Evolutionary conservation across 2,797 vertebrate genomes (phyloP).

Genomic region (Brachymystax lenok): DNA sequence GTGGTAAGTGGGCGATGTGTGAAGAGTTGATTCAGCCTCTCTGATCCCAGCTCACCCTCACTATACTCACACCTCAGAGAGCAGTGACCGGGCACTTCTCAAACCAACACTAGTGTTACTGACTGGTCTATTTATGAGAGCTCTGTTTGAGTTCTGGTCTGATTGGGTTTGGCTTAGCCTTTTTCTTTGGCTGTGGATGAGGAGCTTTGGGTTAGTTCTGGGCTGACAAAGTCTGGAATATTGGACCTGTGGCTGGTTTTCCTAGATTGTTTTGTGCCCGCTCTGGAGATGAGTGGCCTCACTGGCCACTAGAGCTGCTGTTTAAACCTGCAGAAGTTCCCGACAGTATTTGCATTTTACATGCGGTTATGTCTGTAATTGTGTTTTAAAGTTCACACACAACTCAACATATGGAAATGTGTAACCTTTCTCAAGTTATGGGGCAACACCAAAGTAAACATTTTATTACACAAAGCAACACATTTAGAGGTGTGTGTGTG

Average conservation of each 20-base stretch:
- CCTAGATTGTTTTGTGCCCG: neutral
- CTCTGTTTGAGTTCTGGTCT: slow-evolving; percentile 18
- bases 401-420: slow-evolving; percentile 12
- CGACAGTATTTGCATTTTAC: slow-evolving; percentile 14
- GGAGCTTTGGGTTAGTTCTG: neutral
- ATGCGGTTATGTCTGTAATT: slow-evolving; percentile 24
- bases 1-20: slow-evolving; percentile 33
- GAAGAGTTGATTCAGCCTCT: slow-evolving; percentile 22
- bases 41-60: slow-evolving; percentile 57
- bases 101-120: slow-evolving; percentile 43
- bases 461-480: too few species aligned
- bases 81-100: slow-evolving; percentile 48
- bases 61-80: slow-evolving; percentile 22
- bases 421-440: neutral
- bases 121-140: slow-evolving; percentile 27
- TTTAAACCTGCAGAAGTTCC: slow-evolving; percentile 2
- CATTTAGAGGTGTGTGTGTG: slow-evolving; percentile 7
- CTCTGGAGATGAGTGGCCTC: slow-evolving; percentile 7
- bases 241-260: neutral
- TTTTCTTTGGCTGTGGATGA: slow-evolving; percentile 47
- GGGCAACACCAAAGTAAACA: too few species aligned
- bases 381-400: slow-evolving; percentile 29
- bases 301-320: neutral
- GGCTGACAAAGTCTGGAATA: neutral
- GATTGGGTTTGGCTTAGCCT: slow-evolving; percentile 13